Evolutionary conservation across 2,888 invertebrate species (phyloP), one percentile per base, ranked within the genome.

Genomic region (Andrena flavipes): DNA sequence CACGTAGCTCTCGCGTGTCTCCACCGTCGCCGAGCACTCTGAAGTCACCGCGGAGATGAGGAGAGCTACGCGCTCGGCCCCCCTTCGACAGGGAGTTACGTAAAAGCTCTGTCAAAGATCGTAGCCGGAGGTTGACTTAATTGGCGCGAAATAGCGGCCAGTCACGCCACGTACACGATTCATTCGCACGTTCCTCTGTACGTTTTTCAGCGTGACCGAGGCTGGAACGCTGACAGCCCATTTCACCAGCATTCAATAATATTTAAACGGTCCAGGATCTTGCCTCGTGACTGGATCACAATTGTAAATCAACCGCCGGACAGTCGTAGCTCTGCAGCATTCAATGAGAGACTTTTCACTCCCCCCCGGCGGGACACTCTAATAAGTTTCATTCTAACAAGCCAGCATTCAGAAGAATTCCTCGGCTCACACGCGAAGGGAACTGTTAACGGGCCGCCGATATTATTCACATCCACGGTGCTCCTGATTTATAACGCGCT

Each of bases 161-260:
- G 30, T 71, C 76, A 54, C 63, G 54, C 42, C n/a, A 51, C 63
- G 35, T 5, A 30, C 30, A 71, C 73, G 23, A 77, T 77, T 65
- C 73, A 51, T 73, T 73, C 65, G 33, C 73, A 65, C 56, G 73
- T 73, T 51, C 59, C 65, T 73, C 76, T 16, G 35, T 20, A n/a
- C 23, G 48, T 73, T 77, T 42, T 42, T 65, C 10, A 67, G 60
- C 67, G 49, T 33, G 54, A 65, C 49, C 42, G 73, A 48, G 5
- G 10, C 29, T n/a, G 59, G 65, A 77, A 73, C 67, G 48, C 26
- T 42, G 59, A 33, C 64, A n/a, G 26, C 16, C 48, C 23, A 33
- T 16, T 54, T 63, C 49, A 29, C 35, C 16, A n/a, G 65, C 26
- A 7, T 23, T 35, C 65, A 65, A 68, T 51, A 68, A 68, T 35